phyloP scores from a whole-genome alignment of 2,888 invertebrate species.

The Hirtodrosophila cameraria region DNA sequence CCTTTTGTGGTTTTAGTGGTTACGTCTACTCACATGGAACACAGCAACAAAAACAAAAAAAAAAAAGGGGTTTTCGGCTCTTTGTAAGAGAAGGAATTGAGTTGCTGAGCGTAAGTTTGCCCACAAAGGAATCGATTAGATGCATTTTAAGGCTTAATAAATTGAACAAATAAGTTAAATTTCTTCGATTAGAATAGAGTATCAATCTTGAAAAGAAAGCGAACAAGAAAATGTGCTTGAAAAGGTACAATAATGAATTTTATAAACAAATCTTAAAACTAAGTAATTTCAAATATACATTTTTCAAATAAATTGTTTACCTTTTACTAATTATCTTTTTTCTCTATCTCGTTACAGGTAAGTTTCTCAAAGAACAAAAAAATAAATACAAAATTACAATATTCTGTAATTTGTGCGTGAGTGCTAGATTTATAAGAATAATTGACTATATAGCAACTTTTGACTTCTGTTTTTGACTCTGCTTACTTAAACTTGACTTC shows the following conservation, averaged over 20 bases:
- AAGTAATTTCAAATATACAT: neutral
- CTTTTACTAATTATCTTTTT: constrained; percentile 1
- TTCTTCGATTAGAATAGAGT: no score
- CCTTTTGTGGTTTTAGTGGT: constrained; percentile 59
- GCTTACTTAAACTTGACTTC: constrained; percentile 30
- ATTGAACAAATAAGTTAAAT: no score
- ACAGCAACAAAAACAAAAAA: constrained; percentile 10
- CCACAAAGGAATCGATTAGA: constrained; percentile 23
- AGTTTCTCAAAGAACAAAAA: no score
- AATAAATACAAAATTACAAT: no score
- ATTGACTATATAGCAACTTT: constrained; percentile 3
- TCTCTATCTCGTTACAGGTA: constrained; percentile 62
- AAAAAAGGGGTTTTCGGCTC: constrained; percentile 22
- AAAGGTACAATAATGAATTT: no score
- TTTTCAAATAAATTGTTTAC: neutral
- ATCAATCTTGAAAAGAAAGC: no score
- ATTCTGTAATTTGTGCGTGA: constrained; percentile 45
- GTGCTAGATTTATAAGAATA: constrained; percentile 52
- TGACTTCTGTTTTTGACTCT: constrained; percentile 10
- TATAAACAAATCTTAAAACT: no score
- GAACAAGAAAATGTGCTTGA: no score
- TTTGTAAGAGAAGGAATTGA: constrained; percentile 30
- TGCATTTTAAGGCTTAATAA: no score
- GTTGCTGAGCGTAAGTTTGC: constrained; percentile 5
- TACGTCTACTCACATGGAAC: constrained; percentile 23